Evolutionary conservation across 2,888 invertebrate species (phyloP), one percentile per base, ranked within the genome.

Genomic region (Gryllus longicercus): DNA sequence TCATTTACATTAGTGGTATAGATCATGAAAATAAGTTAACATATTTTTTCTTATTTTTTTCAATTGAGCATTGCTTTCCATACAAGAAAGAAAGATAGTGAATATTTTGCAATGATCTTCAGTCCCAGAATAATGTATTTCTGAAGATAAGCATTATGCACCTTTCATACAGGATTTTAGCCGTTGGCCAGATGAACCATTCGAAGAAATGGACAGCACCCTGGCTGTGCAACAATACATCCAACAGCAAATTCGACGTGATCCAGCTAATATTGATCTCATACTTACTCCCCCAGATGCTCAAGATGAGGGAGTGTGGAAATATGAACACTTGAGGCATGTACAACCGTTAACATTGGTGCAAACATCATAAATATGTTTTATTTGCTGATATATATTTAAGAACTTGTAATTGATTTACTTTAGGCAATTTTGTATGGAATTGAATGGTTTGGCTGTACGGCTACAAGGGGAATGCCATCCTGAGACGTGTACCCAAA

Each of bases 131-230:
- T 38, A 38, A 38, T 8, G 5, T 38, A 8, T 38, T 38, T 38
- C 38, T 38, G 38, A 38, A 38, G 38, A 38, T 38, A 8, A 38
- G 38, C 38, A 38, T 38, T 38, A 38, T 38, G 5, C 38, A 8
- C 38, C 25, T 38, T 38, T 10, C 83, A 85, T 86, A 21, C 83
- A 97, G 97, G 96, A 98, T 86, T 99, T 98, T 89, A 95, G 96
- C 86, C 94, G 94, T 83, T 99, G 99, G 99, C 96, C 97, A 74
- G 98, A 98, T 90, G 96, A 98, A 88, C 94, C 95, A 0, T 97
- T 99, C 86, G 99, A 99, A 87, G 98, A 99, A 89, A 99, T 99
- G 99, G 99, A 99, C 87, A 98, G 97, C 87, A 98, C 98, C 38
- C 89, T 99, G 81, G 98, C 98, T 84, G 98, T 99, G 79, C 99